Percentiles rank a stretch among this genome's conserved stretches.
phyloP scores from a whole-genome alignment of 2,113 vertebrate species.

The Fukomys damarensis region DNA sequence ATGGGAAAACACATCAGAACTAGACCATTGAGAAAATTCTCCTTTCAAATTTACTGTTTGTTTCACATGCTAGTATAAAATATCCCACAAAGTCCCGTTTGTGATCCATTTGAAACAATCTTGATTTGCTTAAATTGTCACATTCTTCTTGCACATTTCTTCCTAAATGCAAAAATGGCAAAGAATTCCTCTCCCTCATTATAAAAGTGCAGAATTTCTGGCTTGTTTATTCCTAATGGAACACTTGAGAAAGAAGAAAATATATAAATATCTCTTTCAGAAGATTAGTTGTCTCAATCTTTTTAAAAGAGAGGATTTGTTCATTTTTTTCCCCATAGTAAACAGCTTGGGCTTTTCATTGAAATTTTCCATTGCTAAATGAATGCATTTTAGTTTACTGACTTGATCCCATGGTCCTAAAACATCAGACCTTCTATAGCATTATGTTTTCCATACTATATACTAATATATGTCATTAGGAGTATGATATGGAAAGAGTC shows the following conservation, averaged over 20 bases:
- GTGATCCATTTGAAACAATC: slow-evolving; percentile 82
- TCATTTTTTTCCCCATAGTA: slow-evolving; percentile 61
- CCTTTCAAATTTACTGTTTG: slow-evolving; percentile 80
- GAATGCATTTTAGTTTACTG: slow-evolving; percentile 72
- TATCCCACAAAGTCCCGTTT: slow-evolving; percentile 82
- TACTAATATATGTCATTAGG: slow-evolving; percentile 30
- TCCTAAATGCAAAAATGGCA: slow-evolving; percentile 77
- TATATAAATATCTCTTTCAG: slow-evolving; percentile 79
- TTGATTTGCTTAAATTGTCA: slow-evolving; percentile 84
- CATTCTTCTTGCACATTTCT: slow-evolving; percentile 78
- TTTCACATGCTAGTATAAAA: slow-evolving; percentile 80
- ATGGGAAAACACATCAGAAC: slow-evolving; percentile 80
- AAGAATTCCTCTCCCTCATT: slow-evolving; percentile 78
- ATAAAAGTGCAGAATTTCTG: slow-evolving; percentile 67
- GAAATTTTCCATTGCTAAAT: slow-evolving; percentile 72
- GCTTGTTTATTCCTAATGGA: slow-evolving; percentile 77
- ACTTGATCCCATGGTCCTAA: slow-evolving; percentile 71
- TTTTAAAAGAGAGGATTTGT: slow-evolving; percentile 72
- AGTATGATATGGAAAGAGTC: slow-evolving; percentile 12
- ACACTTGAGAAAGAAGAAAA: slow-evolving; percentile 74
- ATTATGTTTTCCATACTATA: slow-evolving; percentile 66
- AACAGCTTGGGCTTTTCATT: slow-evolving; percentile 62
- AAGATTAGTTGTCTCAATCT: slow-evolving; percentile 78
- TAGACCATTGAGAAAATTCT: slow-evolving; percentile 83
- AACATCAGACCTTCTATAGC: slow-evolving; percentile 50